Conservation (phyloP, 1,140 invertebrate genomes). For the Cyclargus thomasi region DNA sequence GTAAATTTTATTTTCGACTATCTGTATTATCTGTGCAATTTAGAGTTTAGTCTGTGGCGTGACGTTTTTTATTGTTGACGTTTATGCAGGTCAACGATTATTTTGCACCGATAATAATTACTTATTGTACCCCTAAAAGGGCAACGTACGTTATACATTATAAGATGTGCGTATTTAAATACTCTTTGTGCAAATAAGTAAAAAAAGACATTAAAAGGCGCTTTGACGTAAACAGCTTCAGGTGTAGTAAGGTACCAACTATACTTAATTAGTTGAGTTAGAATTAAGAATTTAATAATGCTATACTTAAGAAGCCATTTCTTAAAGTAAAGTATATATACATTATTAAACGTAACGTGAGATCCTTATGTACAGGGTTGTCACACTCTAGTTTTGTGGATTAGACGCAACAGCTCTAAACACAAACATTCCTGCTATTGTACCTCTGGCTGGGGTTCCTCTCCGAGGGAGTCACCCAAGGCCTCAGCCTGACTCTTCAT, state of each 20-base stretch:
- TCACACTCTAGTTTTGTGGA: background rate
- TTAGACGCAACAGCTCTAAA: constrained; percentile 13
- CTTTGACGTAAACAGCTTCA: no score
- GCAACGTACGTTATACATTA: background rate
- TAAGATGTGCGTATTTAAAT: no score
- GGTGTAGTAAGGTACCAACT: background rate
- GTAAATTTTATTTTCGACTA: background rate
- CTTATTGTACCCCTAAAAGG: background rate
- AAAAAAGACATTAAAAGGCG: no score
- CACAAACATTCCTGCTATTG: constrained; percentile 19
- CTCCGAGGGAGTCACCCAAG: constrained; percentile 81
- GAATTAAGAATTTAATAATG: background rate
- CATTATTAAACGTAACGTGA: background rate
- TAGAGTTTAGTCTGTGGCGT: background rate
- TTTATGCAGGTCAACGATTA: background rate
- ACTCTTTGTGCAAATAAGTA: no score
- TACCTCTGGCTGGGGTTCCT: constrained; percentile 72
- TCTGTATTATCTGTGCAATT: background rate
- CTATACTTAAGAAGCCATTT: background rate
- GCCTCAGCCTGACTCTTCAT: constrained; percentile 93
- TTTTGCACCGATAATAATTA: background rate
- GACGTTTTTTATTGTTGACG: background rate
- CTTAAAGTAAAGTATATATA: background rate
- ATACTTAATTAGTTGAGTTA: background rate
- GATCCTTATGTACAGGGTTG: background rate